These are phyloP conservation scores for Drosophila demipolita DNA, from an alignment of 2,888 invertebrate genomes.

Conservation along the genomic window DNA sequence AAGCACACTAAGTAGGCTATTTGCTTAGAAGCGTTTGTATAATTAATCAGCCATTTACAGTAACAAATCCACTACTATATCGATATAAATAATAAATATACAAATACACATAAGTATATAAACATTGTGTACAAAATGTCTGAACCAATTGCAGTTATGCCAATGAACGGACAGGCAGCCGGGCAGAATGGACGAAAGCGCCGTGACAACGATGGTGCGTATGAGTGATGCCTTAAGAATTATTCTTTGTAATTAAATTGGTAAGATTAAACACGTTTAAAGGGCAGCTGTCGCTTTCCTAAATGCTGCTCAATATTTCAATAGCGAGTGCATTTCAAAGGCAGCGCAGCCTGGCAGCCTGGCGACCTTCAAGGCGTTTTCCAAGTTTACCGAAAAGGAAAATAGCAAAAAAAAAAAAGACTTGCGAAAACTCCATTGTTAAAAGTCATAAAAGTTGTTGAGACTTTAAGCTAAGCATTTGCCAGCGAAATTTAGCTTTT, in stretches of 20 bases:
- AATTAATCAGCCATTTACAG: slow-evolving; percentile 29
- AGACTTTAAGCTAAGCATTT: slow-evolving; percentile 63
- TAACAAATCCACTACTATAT: slow-evolving; percentile 1
- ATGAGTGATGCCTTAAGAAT: slow-evolving; percentile 40
- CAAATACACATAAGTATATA: slow-evolving; percentile 10
- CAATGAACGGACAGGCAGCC: slow-evolving; percentile 83
- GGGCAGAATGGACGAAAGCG: slow-evolving; percentile 75
- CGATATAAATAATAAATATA: slow-evolving; percentile 11
- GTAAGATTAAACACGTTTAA: neutral
- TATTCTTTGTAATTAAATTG: neutral
- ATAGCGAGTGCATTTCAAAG: slow-evolving; percentile 34
- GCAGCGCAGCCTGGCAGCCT: neutral
- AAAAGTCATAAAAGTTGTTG: slow-evolving; percentile 52
- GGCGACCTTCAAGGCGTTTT: slow-evolving; percentile 44
- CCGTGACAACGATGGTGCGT: slow-evolving; percentile 82
- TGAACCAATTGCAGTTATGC: slow-evolving; percentile 80
- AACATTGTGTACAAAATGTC: slow-evolving; percentile 23
- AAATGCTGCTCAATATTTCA: slow-evolving; percentile 30
- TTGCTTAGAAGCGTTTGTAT: slow-evolving; percentile 23
- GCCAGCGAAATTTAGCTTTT: slow-evolving; percentile 59
- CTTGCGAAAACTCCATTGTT: slow-evolving; percentile 41
- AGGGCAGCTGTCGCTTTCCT: slow-evolving; percentile 40
- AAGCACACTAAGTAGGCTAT: slow-evolving; percentile 44
- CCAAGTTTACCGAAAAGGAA: slow-evolving; percentile 34
- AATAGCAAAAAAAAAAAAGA: neutral